phyloP scores from a whole-genome alignment of 2,888 invertebrate species.

The Epinotia bilunana region DNA sequence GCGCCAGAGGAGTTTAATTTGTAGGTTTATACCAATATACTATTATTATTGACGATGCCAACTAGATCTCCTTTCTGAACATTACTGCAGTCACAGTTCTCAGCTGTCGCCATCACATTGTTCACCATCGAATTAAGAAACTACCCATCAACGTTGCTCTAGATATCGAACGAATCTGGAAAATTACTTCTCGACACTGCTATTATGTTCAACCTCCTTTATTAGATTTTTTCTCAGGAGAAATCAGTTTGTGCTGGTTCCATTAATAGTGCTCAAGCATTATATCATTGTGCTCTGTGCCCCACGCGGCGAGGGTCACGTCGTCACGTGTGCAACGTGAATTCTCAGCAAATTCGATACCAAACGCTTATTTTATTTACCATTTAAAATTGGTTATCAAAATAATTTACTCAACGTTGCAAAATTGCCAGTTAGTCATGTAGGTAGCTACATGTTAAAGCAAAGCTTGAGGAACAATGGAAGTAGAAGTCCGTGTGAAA shows the following conservation, averaged over 20 bases:
- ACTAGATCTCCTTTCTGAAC: constrained; percentile 62
- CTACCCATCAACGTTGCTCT: constrained; percentile 62
- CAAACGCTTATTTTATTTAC: not conserved
- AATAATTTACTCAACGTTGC: not conserved
- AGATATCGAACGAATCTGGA: constrained; percentile 75
- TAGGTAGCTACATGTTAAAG: not conserved
- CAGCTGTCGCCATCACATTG: constrained; percentile 52
- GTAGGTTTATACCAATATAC: not conserved
- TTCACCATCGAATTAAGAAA: constrained; percentile 68
- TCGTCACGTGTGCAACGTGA: constrained; percentile 10
- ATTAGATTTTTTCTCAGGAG: constrained; percentile 67
- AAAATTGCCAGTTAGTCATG: constrained; percentile 7
- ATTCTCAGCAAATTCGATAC: constrained; percentile 5
- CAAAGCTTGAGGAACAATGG: constrained; percentile 51
- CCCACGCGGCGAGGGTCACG: not conserved
- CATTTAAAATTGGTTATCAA: not conserved
- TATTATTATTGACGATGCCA: constrained; percentile 49
- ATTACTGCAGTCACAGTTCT: constrained; percentile 59
- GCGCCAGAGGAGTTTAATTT: constrained; percentile 12
- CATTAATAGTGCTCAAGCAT: constrained; percentile 56
- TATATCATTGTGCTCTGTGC: constrained; percentile 33
- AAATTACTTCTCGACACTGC: constrained; percentile 71
- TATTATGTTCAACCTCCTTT: constrained; percentile 67
- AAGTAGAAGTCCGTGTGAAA: constrained; percentile 51
- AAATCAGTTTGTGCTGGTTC: constrained; percentile 67